Base-by-base conservation (phyloP, 2,888 invertebrate genomes). In the Agonopterix heracliana region DNA sequence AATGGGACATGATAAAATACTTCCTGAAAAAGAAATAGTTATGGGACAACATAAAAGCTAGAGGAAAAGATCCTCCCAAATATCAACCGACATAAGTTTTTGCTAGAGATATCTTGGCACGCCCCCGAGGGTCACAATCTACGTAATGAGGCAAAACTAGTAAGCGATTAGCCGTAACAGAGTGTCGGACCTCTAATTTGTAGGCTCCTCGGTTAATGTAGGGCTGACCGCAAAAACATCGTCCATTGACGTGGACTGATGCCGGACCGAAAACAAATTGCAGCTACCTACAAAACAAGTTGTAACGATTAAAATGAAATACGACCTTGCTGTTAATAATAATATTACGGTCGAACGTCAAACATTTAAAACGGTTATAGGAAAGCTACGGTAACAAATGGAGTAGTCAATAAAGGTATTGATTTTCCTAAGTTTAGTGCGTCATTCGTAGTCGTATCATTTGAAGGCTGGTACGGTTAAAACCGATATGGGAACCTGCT, bases 211-310 rank as follows among this genome's bases (percentile, higher is more conserved):
- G 51, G 63, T 61, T 70, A 68, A 69, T 70, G 65, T 61, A 61
- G 59, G 57, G 49, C 51, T 42, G 60, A 56, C 67, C 70, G 56
- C 78, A 81, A 81, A 79, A 79, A 81, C 72, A 61, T 55, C 60
- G 38, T 56, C 56, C 56, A 52, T 57, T 68, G 76, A 75, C 74
- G 56, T 55, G 58, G 69, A 71, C 68, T 68, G 71, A 75, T 74
- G 72, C 62, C 59, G 65, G 66, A 70, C 65, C 70, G 62, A 56
- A 57, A 71, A 78, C 73, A 72, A 77, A 81, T 74, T 71, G 65
- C 61, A 63, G 58, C 66, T 65, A 63, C 64, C 66, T 68, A 56
- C 63, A 9, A 9, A 9, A 26, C 10, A 38, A n/a, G 38, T n/a
- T 38, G 4, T 38, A 38, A 38, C 48, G 51, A 54, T 57, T 56